Evolutionary conservation across 2,888 invertebrate genomes (phyloP), one percentile per base, ranked within the genome.

Genomic region (Cyclophora punctaria): DNA sequence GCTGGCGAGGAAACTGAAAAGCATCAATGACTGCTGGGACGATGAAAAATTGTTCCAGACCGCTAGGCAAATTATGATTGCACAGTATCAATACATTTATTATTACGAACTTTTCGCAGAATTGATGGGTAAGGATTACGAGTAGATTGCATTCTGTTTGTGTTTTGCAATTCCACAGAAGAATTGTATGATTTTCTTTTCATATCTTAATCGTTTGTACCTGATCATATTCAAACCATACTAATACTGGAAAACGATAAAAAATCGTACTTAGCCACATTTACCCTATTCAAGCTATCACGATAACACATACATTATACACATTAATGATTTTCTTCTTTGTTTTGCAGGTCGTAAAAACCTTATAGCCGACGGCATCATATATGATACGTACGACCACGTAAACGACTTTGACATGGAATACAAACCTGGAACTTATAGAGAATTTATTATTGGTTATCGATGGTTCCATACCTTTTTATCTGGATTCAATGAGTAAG

Each of bases 1-100:
- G 40, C 69, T 95, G 2, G 95, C 44, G 44, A 20, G 44, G 3
- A 34, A 4, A 2, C 96, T 96, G 46, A 88, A 91, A 0, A 86
- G 90, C 43, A 83, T 95, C 0, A 96, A 96, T 78, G 94, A 94
- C 0, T 95, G 94, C 72, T 96, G 96, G 96, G 93, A 94, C 61
- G 96, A 96, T 67, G 95, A 96, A 79, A 94, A 92, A 3, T 73
- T 95, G 2, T 96, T 93, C 82, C 51, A 60, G 41, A 62, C 64
- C 2, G 64, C 71, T 3, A 87, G 95, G 58, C 89, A 95, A 50
- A 93, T 95, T 56, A 92, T 92, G 52, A 93, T 95, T 53, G 95
- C 94, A 3, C 90, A 92, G 70, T 92, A 94, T 55, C 95, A 95
- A 69, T 94, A 95, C 63, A 91, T 95, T 34, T 93, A 93, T 2